Evolutionary conservation across 1,140 invertebrate genomes (phyloP).

Genomic region (Calycopis cecrops): DNA sequence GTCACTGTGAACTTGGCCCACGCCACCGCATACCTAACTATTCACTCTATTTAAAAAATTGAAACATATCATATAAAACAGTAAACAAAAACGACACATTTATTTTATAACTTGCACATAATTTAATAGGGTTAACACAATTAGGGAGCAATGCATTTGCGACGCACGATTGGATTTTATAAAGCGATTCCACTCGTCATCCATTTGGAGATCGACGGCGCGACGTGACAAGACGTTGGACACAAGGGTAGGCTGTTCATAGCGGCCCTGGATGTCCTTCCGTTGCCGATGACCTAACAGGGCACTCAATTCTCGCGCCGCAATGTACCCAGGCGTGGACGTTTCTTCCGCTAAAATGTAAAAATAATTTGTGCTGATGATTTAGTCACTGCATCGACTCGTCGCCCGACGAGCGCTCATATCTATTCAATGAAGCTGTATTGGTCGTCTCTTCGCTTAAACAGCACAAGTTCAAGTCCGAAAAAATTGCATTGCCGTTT

Average conservation of each 20-base stretch:
- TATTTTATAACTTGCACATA: constrained; percentile 44
- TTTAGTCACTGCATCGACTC: too few species aligned
- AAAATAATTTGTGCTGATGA: not conserved
- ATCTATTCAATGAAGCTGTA: too few species aligned
- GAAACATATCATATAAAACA: too few species aligned
- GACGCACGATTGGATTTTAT: not conserved
- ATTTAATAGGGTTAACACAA: constrained; percentile 51
- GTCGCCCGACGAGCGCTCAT: too few species aligned
- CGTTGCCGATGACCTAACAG: constrained; percentile 39
- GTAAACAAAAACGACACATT: constrained; percentile 28
- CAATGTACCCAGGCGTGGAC: constrained; percentile 27
- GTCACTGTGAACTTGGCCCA: too few species aligned
- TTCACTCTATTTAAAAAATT: too few species aligned
- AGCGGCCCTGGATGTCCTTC: constrained; percentile 24
- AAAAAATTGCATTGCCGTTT: too few species aligned
- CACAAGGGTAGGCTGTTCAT: not conserved
- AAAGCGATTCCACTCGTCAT: constrained; percentile 33
- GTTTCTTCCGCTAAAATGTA: constrained; percentile 11
- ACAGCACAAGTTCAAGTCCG: too few species aligned
- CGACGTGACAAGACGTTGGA: constrained; percentile 26
- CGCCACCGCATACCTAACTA: too few species aligned
- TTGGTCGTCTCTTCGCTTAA: too few species aligned
- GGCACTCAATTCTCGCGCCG: constrained; percentile 41
- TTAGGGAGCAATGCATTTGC: constrained; percentile 17
- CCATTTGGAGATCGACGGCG: constrained; percentile 33